A percentile compares a stretch with the other conserved stretches of the same genome.
Evolutionary conservation across 2,113 vertebrate genomes (phyloP).

Genomic region (Datnioides undecimradiatus): DNA sequence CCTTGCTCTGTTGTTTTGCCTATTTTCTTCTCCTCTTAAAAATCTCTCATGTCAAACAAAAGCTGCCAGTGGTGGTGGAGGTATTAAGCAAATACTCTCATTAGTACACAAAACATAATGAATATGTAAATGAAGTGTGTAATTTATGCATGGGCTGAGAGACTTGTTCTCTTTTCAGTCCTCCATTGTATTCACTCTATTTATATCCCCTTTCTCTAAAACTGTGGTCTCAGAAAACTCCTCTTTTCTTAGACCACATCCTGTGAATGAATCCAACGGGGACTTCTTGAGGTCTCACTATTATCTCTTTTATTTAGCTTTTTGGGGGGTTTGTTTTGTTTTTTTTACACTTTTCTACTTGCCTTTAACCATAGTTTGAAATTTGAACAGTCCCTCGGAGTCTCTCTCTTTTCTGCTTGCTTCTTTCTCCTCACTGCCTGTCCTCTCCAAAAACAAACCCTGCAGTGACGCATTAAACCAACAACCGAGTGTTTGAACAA

Average conservation of each 20-base stretch:
- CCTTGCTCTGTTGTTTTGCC: slow-evolving; percentile 48
- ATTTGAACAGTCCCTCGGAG: slow-evolving; percentile 40
- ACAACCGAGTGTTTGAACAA: slow-evolving; percentile 74
- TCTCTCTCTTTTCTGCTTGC: slow-evolving; percentile 47
- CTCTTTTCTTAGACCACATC: slow-evolving; percentile 58
- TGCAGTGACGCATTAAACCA: slow-evolving; percentile 74
- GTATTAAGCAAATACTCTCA: slow-evolving; percentile 82
- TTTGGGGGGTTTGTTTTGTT: no score
- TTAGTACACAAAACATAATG: slow-evolving; percentile 84
- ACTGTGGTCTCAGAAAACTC: slow-evolving; percentile 66
- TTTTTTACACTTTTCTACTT: slow-evolving; percentile 30
- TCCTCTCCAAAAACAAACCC: slow-evolving; percentile 72
- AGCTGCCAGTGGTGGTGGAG: slow-evolving; percentile 71
- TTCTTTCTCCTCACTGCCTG: slow-evolving; percentile 52
- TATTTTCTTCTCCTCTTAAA: slow-evolving; percentile 29
- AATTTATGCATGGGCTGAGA: slow-evolving; percentile 80
- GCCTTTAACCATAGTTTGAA: slow-evolving; percentile 41
- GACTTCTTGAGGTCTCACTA: slow-evolving; percentile 34
- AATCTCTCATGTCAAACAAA: slow-evolving; percentile 71
- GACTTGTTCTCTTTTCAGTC: slow-evolving; percentile 70
- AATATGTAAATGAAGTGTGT: slow-evolving; percentile 84
- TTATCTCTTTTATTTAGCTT: slow-evolving; percentile 38
- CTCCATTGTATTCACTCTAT: slow-evolving; percentile 72
- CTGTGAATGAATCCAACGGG: slow-evolving; percentile 56
- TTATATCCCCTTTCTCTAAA: slow-evolving; percentile 60